Evolutionary conservation across 2,797 vertebrate genomes (phyloP), one percentile per base, ranked within the genome.

Genomic region (Novumbra hubbsi): DNA sequence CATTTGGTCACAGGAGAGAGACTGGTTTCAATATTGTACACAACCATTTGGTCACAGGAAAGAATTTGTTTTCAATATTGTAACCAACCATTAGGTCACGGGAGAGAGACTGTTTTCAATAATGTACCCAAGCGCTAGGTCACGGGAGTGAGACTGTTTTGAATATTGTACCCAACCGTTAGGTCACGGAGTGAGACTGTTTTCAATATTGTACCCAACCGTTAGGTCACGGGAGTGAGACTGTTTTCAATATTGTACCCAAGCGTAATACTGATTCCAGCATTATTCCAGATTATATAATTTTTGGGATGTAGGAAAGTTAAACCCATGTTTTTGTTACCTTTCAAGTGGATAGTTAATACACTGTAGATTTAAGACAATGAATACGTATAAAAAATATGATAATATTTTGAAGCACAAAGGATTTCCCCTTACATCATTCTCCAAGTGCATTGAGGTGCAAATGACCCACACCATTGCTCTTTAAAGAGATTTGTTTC

Each of bases 251-350:
- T 73, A 50, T 38, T 72, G 67, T 77, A 74, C 76, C 81, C 82
- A 82, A 83, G 79, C 83, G 78, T 82, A 80, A 68, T 77, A 60
- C 55, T 24, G 24, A 60, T 27, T 27, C 55, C 55, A 24, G 55
- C 11, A 8, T 60, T 60, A 60, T 9, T 12, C 9, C 55, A 60
- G 55, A 60, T 24, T 9, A 60, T 12, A 4, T 19, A 21, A 52
- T 52, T 52, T n/a, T 57, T n/a, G 3, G 7, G 19, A 3, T 24
- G 3, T 45, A 45, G 24, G 55, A 4, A 60, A 3, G 21, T 21
- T 24, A 60, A 11, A 21, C n/a, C n/a, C n/a, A 19, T 57, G 55
- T 27, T 21, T 7, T 21, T 60, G 55, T 4, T 60, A 27, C 24
- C 55, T 60, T 60, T 24, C 55, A 60, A 60, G 55, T 60, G 52